Base-by-base conservation (phyloP, 2,888 invertebrate species). In the Esperia sulphurella region DNA sequence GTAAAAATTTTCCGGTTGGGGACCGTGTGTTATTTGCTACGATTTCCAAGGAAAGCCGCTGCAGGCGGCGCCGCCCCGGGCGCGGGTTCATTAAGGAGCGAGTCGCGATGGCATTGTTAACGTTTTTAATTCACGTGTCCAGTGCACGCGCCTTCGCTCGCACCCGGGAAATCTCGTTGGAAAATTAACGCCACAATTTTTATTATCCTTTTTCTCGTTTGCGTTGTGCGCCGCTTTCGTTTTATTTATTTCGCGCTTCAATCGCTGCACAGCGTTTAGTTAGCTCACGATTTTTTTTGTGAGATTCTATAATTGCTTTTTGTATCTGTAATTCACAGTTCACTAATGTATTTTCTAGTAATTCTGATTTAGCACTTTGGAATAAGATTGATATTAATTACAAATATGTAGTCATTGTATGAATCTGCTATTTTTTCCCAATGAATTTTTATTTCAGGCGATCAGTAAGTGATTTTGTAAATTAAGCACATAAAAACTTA, bases 51-150 rank as follows among this genome's bases (percentile, higher is more conserved):
- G 57, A 50, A 54, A 57, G 54, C 53, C 46, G 58, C 54, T 54
- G 59, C 47, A 43, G 54, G 53, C 54, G 59, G 51, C 53, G 49
- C 1, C 39, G 53, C 56, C 50, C 50, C 46, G 43, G 53, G 59
- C 56, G 49, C 55, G 53, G 52, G 68, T 69, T 69, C 65, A 63
- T 85, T 85, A 88, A 81, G 81, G 70, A 80, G 73, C 76, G 69
- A 67, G 74, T 72, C 78, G 82, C 75, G 74, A 68, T 72, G 78
- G 68, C 79, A 82, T 85, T 88, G 87, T 87, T 83, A 86, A 79
- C 82, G 80, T 80, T 87, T 87, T 88, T 87, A 87, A 87, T 88
- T 88, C 86, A 87, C 79, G 85, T 88, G 87, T 88, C 88, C 80
- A 72, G 69, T 74, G 82, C 88, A 88, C 83, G 84, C 83, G 80